Evolutionary conservation across 1,140 invertebrate species (phyloP).

Genomic region (Ectropis grisescens): DNA sequence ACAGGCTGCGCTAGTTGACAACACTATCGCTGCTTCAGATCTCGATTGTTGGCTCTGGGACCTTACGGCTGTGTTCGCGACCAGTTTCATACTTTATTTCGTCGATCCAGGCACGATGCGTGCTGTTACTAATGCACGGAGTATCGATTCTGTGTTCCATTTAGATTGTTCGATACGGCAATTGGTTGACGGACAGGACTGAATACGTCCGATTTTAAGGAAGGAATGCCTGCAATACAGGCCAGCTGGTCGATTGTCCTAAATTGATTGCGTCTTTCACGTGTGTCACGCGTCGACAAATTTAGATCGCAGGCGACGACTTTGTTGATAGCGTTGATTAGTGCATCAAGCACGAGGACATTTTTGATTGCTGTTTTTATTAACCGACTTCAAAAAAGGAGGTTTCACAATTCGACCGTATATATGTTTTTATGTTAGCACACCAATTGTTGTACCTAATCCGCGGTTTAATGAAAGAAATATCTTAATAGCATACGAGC

Average conservation of each 20-base stretch:
- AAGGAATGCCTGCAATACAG: slow-evolving; percentile 21
- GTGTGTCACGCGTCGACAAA: slow-evolving; percentile 3
- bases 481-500: too few relatives aligned
- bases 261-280: slow-evolving; percentile 11
- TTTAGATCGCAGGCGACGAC: not conserved
- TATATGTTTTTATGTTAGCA: too few relatives aligned
- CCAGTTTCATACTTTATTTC: slow-evolving; percentile 55
- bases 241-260: slow-evolving; percentile 14
- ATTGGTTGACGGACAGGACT: slow-evolving; percentile 38
- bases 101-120: slow-evolving; percentile 44
- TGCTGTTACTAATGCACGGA: slow-evolving; percentile 38
- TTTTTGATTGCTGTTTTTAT: too few relatives aligned
- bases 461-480: too few relatives aligned
- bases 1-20: slow-evolving; percentile 47
- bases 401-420: too few relatives aligned
- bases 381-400: too few relatives aligned
- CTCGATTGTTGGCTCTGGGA: slow-evolving; percentile 46
- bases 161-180: slow-evolving; percentile 50
- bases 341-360: too few relatives aligned
- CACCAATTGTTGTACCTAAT: too few relatives aligned
- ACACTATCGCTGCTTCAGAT: slow-evolving; percentile 46
- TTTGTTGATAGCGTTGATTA: too few relatives aligned
- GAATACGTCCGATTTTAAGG: slow-evolving; percentile 28
- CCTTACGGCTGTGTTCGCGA: slow-evolving; percentile 27
- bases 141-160: slow-evolving; percentile 47